These are phyloP conservation scores for Drosophila nebulosa DNA, from an alignment of 1,140 invertebrate genomes.

Conservation along the genomic window DNA sequence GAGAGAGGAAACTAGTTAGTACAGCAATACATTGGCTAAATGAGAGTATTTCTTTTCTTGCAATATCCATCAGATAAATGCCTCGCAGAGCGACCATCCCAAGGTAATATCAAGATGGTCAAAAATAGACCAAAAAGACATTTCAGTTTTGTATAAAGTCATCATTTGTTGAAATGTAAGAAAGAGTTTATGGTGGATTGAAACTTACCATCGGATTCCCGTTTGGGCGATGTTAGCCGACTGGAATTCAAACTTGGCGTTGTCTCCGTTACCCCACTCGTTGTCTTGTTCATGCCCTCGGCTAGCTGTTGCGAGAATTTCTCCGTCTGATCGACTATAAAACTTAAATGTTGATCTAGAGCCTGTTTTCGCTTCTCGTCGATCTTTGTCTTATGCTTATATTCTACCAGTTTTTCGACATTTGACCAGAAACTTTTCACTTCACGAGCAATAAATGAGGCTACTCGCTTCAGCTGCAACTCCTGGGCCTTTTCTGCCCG, in stretches of 20 bases:
- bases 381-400: slow-evolving; percentile 94
- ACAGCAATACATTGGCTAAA: background rate
- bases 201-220: slow-evolving; percentile 82
- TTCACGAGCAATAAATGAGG: slow-evolving; percentile 94
- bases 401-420: slow-evolving; percentile 98
- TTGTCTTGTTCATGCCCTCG: slow-evolving; percentile 86
- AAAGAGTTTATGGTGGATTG: background rate
- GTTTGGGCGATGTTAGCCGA: slow-evolving; percentile 80
- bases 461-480: slow-evolving; percentile 91
- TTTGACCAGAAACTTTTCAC: slow-evolving; percentile 97
- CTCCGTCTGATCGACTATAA: slow-evolving; percentile 99
- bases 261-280: slow-evolving; percentile 37
- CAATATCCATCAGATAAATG: slow-evolving; percentile 71
- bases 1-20: background rate
- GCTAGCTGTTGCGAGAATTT: slow-evolving; percentile 96
- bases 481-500: slow-evolving; percentile 96
- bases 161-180: slow-evolving; percentile 54
- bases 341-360: slow-evolving; percentile 97
- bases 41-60: background rate
- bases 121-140: slow-evolving; percentile 74
- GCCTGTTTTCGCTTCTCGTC: slow-evolving; percentile 98
- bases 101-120: slow-evolving; percentile 58
- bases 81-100: slow-evolving; percentile 80
- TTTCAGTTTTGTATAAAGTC: slow-evolving; percentile 67
- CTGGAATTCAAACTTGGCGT: slow-evolving; percentile 80